phyloP scores from a whole-genome alignment of 2,113 vertebrate species.

The Leiothrix lutea region DNA sequence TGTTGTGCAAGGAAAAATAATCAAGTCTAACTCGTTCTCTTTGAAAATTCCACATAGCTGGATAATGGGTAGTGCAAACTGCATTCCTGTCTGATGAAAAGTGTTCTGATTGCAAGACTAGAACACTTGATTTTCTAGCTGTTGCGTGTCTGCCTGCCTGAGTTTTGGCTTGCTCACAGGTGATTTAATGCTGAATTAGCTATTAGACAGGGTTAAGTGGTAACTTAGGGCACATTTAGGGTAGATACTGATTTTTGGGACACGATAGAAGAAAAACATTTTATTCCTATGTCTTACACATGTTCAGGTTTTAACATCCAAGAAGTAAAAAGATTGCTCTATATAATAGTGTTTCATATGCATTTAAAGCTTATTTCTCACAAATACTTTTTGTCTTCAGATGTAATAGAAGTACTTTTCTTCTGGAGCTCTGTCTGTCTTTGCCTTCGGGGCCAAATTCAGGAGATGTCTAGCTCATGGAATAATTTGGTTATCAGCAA shows the following conservation, averaged over 20 bases:
- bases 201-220: not conserved
- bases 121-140: not conserved
- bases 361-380: not conserved
- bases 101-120: not conserved
- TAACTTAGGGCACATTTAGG: not conserved
- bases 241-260: not conserved
- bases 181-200: not conserved
- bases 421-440: not conserved
- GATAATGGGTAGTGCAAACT: not conserved
- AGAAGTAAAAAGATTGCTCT: not conserved
- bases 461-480: not conserved
- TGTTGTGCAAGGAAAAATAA: not conserved
- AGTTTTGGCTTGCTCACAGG: not conserved
- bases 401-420: not conserved
- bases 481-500: not conserved
- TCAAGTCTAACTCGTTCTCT: not conserved
- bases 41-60: not conserved
- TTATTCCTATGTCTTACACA: not conserved
- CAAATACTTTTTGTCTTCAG: not conserved
- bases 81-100: constrained; percentile 4
- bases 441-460: not conserved
- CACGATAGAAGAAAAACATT: not conserved
- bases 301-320: not conserved
- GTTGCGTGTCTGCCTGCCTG: not conserved
- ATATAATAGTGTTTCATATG: rapidly evolving